Evolutionary conservation across 2,113 vertebrate species (phyloP).

Genomic region (Pogonocichla stellata): DNA sequence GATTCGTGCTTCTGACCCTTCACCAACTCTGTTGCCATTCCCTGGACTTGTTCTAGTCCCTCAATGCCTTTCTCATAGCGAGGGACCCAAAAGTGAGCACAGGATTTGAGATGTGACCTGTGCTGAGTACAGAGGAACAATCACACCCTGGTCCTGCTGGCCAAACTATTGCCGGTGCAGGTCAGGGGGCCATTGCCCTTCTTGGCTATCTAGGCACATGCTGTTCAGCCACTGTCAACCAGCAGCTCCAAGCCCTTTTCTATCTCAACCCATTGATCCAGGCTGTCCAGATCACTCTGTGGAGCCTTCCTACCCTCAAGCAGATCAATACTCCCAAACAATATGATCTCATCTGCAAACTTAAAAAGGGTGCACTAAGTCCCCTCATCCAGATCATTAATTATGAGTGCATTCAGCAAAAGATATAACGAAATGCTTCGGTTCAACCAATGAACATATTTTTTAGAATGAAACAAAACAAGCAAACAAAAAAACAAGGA

Average conservation of each 20-base stretch:
- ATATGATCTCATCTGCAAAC: neutral
- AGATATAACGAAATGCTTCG: neutral
- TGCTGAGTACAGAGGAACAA: too few species aligned
- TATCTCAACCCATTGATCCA: rapidly evolving
- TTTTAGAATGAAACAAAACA: neutral
- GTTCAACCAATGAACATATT: neutral
- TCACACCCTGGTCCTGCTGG: neutral
- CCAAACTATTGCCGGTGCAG: rapidly evolving
- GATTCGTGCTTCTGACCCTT: neutral
- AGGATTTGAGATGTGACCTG: neutral
- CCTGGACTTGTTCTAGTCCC: rapidly evolving
- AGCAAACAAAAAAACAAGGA: neutral
- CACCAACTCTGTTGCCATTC: neutral
- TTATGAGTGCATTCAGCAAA: neutral
- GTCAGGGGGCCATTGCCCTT: neutral
- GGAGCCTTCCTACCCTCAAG: neutral
- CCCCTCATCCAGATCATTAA: neutral
- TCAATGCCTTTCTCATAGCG: neutral
- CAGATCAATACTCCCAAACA: neutral
- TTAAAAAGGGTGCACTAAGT: neutral
- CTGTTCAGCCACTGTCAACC: neutral
- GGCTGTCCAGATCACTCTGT: neutral
- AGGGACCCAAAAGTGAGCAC: neutral
- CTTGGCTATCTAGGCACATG: neutral
- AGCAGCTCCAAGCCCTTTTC: neutral